These are phyloP conservation scores for Phenganax marumi DNA, from an alignment of 92 coral and sea anemone genomes.

Conservation along the genomic window DNA sequence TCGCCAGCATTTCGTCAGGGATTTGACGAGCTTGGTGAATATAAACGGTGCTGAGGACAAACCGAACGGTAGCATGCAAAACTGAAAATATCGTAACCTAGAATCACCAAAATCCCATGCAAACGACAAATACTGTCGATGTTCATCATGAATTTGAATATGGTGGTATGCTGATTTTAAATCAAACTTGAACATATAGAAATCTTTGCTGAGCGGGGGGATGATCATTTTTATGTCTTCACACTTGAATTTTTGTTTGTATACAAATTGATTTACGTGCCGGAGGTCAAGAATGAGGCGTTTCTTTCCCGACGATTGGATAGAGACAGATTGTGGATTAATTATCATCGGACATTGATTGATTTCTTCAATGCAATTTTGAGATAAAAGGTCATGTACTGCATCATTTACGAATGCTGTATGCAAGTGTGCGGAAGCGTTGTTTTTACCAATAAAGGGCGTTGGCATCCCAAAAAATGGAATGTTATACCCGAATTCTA, in stretches of 20 bases:
- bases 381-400: background rate
- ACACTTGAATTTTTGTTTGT: no score
- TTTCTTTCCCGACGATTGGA: slow-evolving; percentile 45
- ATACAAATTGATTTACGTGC: no score
- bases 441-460: background rate
- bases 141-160: background rate
- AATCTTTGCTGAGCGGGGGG: background rate
- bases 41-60: no score
- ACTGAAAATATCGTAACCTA: no score
- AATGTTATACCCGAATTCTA: background rate
- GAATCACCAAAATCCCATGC: no score
- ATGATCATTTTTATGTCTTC: no score
- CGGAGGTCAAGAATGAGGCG: slow-evolving; percentile 32
- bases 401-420: background rate
- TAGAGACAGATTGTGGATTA: slow-evolving; percentile 43
- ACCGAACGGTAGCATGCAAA: no score
- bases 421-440: background rate
- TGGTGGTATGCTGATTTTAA: slow-evolving; percentile 5
- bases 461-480: background rate
- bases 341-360: background rate
- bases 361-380: no score
- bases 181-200: slow-evolving; percentile 3
- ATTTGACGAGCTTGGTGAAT: slow-evolving; percentile 2
- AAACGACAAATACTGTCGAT: background rate
- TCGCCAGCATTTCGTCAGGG: background rate